phyloP scores from a whole-genome alignment of 2,113 vertebrate genomes.

The Emydura subglobosa region DNA sequence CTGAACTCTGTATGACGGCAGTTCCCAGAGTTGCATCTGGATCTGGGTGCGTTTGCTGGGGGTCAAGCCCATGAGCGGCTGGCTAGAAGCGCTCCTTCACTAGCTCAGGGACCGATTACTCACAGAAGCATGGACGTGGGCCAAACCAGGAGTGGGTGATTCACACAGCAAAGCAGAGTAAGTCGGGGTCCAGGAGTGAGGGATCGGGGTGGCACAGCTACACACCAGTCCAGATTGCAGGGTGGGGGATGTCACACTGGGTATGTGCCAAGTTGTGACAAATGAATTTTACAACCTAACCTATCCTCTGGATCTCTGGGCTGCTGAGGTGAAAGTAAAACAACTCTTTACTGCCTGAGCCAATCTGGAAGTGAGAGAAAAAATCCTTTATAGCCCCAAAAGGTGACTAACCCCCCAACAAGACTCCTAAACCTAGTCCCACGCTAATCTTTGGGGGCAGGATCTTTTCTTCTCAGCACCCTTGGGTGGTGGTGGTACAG shows the following conservation, averaged over 20 bases:
- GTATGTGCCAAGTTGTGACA: neutral
- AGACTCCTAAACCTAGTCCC: neutral
- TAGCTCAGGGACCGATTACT: too few relatives aligned
- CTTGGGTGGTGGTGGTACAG: neutral
- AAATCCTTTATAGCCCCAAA: neutral
- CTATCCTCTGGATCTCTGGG: neutral
- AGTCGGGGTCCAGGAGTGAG: too few relatives aligned
- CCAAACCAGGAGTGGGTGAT: too few relatives aligned
- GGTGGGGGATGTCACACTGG: neutral
- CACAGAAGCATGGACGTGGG: too few relatives aligned
- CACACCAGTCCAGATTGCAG: too few relatives aligned
- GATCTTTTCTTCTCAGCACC: neutral
- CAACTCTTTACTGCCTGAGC: neutral
- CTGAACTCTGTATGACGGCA: too few relatives aligned
- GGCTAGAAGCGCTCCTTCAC: too few relatives aligned
- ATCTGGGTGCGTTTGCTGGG: too few relatives aligned
- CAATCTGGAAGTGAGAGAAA: neutral
- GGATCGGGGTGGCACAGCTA: too few relatives aligned
- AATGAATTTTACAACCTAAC: neutral
- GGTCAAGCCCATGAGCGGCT: too few relatives aligned
- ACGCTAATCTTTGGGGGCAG: neutral
- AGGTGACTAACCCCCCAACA: neutral
- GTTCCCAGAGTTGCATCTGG: too few relatives aligned
- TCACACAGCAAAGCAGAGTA: too few relatives aligned
- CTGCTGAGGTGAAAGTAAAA: neutral